Evolutionary conservation across 1,140 invertebrate species (phyloP).

Genomic region (Drosophila navojoa): DNA sequence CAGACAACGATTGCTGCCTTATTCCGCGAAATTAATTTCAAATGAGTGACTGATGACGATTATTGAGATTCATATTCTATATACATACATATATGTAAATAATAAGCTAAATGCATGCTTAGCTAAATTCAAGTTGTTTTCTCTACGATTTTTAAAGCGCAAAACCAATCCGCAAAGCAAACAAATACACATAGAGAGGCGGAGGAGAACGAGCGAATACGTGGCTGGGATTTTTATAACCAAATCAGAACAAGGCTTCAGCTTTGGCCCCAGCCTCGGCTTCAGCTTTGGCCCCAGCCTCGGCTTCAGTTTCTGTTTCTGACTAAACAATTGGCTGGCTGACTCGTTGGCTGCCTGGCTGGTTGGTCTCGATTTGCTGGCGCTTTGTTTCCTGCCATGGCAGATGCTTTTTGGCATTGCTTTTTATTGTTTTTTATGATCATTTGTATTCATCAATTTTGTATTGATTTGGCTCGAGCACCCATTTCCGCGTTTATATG

Average conservation of each 20-base stretch:
- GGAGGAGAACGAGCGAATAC: constrained; percentile 39
- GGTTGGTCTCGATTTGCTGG: constrained; percentile 45
- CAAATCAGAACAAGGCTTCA: constrained; percentile 68
- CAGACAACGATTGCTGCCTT: constrained; percentile 14
- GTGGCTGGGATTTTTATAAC: constrained; percentile 79
- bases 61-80: constrained; percentile 44
- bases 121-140: not conserved
- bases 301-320: not conserved
- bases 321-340: constrained; percentile 15
- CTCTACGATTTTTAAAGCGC: constrained; percentile 24
- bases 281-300: not conserved
- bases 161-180: constrained; percentile 10
- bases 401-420: constrained; percentile 70
- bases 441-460: constrained; percentile 83
- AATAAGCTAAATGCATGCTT: constrained; percentile 54
- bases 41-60: constrained; percentile 69
- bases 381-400: constrained; percentile 41
- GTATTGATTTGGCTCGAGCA: constrained; percentile 66
- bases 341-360: constrained; percentile 22
- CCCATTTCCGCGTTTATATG: constrained; percentile 44
- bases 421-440: constrained; percentile 83
- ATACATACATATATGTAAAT: constrained; percentile 40
- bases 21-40: constrained; percentile 80
- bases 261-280: not conserved
- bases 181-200: constrained; percentile 15